Conservation (phyloP, 37 sponge, comb jelly and placozoan species). For the Halisarca cf. caerulea region DNA sequence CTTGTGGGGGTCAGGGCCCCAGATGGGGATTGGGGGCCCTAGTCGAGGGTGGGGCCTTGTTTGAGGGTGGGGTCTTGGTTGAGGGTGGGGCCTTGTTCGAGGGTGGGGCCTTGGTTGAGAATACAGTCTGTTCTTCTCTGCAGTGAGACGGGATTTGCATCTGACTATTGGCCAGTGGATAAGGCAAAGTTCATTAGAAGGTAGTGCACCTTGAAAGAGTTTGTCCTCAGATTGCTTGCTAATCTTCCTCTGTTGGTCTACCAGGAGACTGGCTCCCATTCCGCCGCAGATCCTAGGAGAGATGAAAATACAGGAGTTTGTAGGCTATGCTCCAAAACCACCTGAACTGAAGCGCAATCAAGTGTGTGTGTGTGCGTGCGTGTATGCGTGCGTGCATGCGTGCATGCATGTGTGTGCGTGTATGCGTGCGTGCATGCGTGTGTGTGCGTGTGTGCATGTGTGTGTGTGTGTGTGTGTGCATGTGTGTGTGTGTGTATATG, state of each 20-base stretch:
- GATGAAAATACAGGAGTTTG: conserved; percentile 71
- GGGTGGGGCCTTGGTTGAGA: too few relatives aligned
- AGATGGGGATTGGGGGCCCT: too few relatives aligned
- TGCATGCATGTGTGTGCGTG: too few relatives aligned
- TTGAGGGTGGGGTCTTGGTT: too few relatives aligned
- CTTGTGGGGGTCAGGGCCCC: too few relatives aligned
- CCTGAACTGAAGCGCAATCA: conserved; percentile 66
- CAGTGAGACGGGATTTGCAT: conserved; percentile 44
- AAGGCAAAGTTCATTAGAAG: conserved; percentile 61
- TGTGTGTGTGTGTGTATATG: too few relatives aligned
- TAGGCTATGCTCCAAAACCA: conserved; percentile 81
- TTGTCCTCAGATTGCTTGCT: background rate
- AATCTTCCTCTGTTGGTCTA: background rate
- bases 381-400: background rate
- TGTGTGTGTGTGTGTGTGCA: too few relatives aligned
- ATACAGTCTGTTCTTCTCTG: background rate
- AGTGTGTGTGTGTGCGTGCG: conserved; percentile 31
- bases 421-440: too few relatives aligned
- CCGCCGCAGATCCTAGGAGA: conserved; percentile 58
- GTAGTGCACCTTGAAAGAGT: conserved; percentile 16
- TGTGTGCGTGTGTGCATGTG: too few relatives aligned
- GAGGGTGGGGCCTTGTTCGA: too few relatives aligned
- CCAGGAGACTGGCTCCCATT: conserved; percentile 49
- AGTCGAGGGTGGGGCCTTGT: too few relatives aligned
- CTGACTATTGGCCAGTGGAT: conserved; percentile 67